phyloP scores from a whole-genome alignment of 1,140 invertebrate genomes.

The Drosophila nikananu region DNA sequence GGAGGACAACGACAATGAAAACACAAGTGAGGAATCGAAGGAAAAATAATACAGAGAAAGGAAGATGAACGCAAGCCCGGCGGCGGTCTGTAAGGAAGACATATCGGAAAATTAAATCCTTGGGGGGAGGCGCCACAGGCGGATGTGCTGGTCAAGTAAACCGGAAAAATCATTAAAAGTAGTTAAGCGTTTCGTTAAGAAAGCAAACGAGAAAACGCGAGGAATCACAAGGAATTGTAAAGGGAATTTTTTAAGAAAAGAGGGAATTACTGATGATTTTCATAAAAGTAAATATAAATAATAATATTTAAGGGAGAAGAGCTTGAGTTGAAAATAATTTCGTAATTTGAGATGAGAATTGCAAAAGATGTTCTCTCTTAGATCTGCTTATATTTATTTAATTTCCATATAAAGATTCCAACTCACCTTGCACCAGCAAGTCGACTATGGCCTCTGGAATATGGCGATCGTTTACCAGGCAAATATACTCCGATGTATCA shows the following conservation, averaged over 20 bases:
- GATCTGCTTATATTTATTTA: no score
- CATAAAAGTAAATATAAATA: neutral
- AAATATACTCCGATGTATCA: constrained; percentile 89
- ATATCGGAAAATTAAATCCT: constrained; percentile 66
- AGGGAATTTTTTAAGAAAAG: neutral
- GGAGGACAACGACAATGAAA: constrained; percentile 30
- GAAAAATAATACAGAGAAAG: constrained; percentile 7
- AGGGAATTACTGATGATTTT: neutral
- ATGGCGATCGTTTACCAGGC: constrained; percentile 89
- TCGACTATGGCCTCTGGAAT: constrained; percentile 88
- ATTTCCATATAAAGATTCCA: neutral
- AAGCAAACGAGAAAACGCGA: constrained; percentile 17
- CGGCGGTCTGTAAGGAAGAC: constrained; percentile 25
- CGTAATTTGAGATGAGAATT: neutral
- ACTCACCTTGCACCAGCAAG: constrained; percentile 89
- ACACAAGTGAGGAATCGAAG: constrained; percentile 36
- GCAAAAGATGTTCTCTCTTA: neutral
- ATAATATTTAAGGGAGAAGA: neutral
- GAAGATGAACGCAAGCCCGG: constrained; percentile 1
- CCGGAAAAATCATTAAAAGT: constrained; percentile 76
- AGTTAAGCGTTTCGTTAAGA: constrained; percentile 59
- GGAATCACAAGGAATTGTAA: constrained; percentile 4
- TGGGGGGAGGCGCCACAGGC: neutral
- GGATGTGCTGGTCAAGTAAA: constrained; percentile 54
- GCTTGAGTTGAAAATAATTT: neutral